Evolutionary conservation across 92 coral and sea anemone genomes (phyloP), one percentile per base, ranked within the genome.

Genomic region (Diadumene lineata): DNA sequence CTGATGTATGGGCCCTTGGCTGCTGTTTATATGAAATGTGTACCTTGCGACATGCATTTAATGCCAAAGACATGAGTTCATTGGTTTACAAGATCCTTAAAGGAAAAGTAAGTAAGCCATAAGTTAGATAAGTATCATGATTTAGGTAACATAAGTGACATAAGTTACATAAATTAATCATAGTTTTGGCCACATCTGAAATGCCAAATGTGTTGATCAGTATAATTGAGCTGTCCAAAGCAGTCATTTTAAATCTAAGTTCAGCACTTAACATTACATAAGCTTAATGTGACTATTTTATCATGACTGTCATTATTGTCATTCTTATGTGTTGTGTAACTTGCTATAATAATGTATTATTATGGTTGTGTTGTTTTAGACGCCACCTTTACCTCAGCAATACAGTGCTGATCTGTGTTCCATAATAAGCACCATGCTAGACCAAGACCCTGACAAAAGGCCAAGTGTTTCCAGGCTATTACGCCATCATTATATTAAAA

Each of bases 1-100:
- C 98, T 43, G 98, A 94, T 56, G 97, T 94, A 44, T 94, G 98
- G 98, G 96, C 98, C 34, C 75, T 94, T 66, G 98, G 98, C 6
- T 94, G 98, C 50, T 93, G 97, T 78, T 69, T 94, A n/a, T 94
- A 84, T 79, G 98, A 94, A 81, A 94, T 90, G 88, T 94, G 98
- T 51, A 94, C 98, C 11, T 68, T 94, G 58, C 75, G 92, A 60
- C 97, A 86, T 73, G 98, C 98, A 17, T 94, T 94, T 76, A 94
- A 91, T 84, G 98, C 98, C 31, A 94, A 85, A 75, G 98, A 94
- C 79, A 94, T 94, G 98, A 91, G 92, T 74, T 94, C 98, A 31
- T 74, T 94, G 72, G 98, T 94, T 29, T 94, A 92, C 85, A 94
- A 89, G 86, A 94, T 94, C 32, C 90, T 94, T 38, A 94, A 94